Base-by-base conservation (phyloP, 2,888 invertebrate species). In the Octodonta nipae region DNA sequence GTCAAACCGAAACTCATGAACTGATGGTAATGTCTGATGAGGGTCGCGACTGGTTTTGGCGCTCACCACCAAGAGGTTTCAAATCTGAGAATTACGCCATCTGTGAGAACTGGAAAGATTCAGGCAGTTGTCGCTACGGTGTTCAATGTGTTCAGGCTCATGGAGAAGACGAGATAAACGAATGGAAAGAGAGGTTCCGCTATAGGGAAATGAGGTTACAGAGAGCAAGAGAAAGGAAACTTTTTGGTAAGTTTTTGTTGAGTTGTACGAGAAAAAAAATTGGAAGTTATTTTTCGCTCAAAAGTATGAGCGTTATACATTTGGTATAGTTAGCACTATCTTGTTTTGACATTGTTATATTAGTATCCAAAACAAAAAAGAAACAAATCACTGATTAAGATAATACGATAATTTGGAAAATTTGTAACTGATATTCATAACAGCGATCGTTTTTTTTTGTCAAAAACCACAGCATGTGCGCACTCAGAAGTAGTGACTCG, bases 141-240 rank as follows among this genome's bases (percentile, higher is more conserved):
- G 68, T 71, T 28, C 76, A 77, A 49, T 83, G 83, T 55, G 74
- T 77, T 6, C 75, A 77, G 52, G 83, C 83, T 2, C 83, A 83
- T 51, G 77, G 78, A 2, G 56, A 66, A 13, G 75, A 73, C 28
- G 83, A 83, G 55, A 58, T 82, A 5, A 66, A 68, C 13, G 81
- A 82, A 56, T 82, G 83, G 82, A 71, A 73, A 46, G 73, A 76
- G 43, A 60, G 80, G 34, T 79, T 78, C 54, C 73, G 75, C 43
- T 75, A 77, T 50, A 63, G 77, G 12, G 64, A 68, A 42, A 74
- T 71, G 70, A 69, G 70, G 43, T 54, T 73, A 35, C 68, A 73
- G 50, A 63, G 70, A 42, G 77, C 77, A 4, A 71, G 70, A 48
- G 77, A 78, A 44, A 74, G 75, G 48, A 71, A 75, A 52, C 59